A percentile compares a stretch with the other conserved stretches of the same genome.
These are phyloP conservation scores for Sander lucioperca DNA, from an alignment of 2,113 vertebrate species.

Conservation along the genomic window DNA sequence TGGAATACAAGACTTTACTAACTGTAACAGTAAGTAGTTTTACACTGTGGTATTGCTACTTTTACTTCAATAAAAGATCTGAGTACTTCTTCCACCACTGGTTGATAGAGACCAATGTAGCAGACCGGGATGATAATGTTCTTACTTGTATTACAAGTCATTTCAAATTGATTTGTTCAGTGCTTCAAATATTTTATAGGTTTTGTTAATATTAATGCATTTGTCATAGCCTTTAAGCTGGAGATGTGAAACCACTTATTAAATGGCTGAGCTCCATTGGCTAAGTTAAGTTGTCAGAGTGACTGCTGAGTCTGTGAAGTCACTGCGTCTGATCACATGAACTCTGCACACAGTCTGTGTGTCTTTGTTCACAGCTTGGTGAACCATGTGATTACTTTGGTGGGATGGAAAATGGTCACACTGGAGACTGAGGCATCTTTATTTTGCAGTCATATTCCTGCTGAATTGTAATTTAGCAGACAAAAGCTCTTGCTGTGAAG, in stretches of 20 bases:
- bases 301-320: slow-evolving; percentile 18
- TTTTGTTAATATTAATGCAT: slow-evolving; percentile 4
- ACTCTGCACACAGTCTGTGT: slow-evolving; percentile 1
- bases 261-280: slow-evolving; percentile 11
- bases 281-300: slow-evolving; percentile 8
- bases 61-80: background rate
- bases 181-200: background rate
- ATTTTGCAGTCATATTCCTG: slow-evolving; percentile 45
- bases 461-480: slow-evolving; percentile 39
- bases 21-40: too few relatives aligned
- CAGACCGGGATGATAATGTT: background rate
- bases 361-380: slow-evolving; percentile 43
- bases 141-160: background rate
- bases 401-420: slow-evolving; percentile 40
- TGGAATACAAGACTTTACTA: background rate
- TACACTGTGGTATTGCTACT: background rate
- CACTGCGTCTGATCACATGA: slow-evolving; percentile 53
- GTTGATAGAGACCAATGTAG: background rate
- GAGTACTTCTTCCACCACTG: background rate
- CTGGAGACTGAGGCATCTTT: slow-evolving; percentile 49
- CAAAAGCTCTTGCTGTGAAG: slow-evolving; percentile 44
- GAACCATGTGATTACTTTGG: slow-evolving; percentile 64
- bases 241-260: slow-evolving; percentile 2
- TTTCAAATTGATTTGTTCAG: slow-evolving; percentile 12
- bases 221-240: slow-evolving; percentile 4